These are phyloP conservation scores for Platyura marginata DNA, from an alignment of 1,140 invertebrate genomes.

Conservation along the genomic window DNA sequence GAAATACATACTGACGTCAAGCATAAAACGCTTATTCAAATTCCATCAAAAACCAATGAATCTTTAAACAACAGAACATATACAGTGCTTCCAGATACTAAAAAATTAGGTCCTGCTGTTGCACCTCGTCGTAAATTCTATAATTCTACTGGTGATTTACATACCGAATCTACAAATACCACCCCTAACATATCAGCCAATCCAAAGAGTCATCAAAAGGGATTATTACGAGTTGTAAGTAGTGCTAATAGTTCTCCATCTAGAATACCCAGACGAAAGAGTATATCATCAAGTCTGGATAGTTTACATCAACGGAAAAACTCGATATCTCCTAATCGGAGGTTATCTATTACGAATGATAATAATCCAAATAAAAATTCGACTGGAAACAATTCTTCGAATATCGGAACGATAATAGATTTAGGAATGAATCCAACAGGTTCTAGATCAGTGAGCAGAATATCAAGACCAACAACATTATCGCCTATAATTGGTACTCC, in stretches of 20 bases:
- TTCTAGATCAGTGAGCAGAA: slow-evolving; percentile 5
- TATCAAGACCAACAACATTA: slow-evolving; percentile 18
- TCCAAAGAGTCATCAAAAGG: not conserved
- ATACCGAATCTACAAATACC: not conserved
- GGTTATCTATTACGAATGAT: not conserved
- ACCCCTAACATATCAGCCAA: too few relatives aligned
- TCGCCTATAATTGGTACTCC: slow-evolving; percentile 23
- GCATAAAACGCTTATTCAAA: not conserved
- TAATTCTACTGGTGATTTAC: not conserved
- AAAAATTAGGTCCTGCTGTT: not conserved
- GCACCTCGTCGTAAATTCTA: not conserved
- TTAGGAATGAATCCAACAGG: not conserved
- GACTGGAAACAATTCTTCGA: not conserved
- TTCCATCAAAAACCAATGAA: not conserved
- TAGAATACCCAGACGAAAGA: slow-evolving; percentile 1
- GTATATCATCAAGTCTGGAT: not conserved
- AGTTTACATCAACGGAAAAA: not conserved
- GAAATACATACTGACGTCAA: not conserved
- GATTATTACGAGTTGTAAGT: not conserved
- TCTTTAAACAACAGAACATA: not conserved
- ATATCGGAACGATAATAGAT: too few relatives aligned
- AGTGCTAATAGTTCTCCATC: not conserved
- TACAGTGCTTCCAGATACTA: not conserved
- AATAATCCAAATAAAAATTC: not conserved
- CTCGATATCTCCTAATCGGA: not conserved